phyloP scores from a whole-genome alignment of 2,113 vertebrate genomes.

The Ornithorhynchus anatinus region DNA sequence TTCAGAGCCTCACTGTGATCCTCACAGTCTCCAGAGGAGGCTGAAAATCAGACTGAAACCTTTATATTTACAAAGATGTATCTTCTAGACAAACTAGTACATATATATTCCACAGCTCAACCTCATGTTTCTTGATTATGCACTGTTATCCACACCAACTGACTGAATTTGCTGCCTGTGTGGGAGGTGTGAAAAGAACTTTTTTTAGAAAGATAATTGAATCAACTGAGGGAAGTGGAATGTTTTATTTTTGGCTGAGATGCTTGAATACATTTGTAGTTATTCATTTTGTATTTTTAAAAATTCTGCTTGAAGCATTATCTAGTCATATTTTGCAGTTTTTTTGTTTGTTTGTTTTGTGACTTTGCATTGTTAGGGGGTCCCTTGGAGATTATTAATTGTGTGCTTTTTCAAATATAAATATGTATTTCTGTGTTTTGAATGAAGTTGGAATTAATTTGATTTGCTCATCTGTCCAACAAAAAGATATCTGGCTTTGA shows the following conservation, averaged over 20 bases:
- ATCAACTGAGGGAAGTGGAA: conserved; percentile 49
- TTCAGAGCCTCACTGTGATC: neutral
- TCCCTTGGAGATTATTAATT: neutral
- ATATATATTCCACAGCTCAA: conserved; percentile 34
- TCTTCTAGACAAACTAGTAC: conserved; percentile 29
- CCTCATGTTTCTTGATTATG: conserved; percentile 54
- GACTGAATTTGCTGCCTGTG: conserved; percentile 58
- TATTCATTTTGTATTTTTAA: conserved; percentile 11
- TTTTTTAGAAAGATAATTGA: conserved; percentile 72
- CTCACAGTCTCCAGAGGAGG: conserved; percentile 16
- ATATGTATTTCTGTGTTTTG: neutral
- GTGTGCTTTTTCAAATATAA: neutral
- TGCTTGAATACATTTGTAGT: conserved; percentile 41
- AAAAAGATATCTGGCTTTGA: neutral
- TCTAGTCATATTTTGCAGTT: neutral
- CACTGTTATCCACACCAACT: conserved; percentile 56
- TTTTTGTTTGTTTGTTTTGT: neutral
- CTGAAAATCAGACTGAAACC: neutral
- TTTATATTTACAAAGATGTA: conserved; percentile 2
- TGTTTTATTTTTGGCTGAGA: conserved; percentile 61
- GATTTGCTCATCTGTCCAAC: neutral
- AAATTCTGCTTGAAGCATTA: conserved; percentile 5
- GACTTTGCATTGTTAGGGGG: neutral
- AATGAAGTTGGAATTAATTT: neutral
- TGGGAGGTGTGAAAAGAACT: conserved; percentile 69